Base-by-base conservation (phyloP, 1,140 invertebrate genomes). In the Chironomus striatipennis region DNA sequence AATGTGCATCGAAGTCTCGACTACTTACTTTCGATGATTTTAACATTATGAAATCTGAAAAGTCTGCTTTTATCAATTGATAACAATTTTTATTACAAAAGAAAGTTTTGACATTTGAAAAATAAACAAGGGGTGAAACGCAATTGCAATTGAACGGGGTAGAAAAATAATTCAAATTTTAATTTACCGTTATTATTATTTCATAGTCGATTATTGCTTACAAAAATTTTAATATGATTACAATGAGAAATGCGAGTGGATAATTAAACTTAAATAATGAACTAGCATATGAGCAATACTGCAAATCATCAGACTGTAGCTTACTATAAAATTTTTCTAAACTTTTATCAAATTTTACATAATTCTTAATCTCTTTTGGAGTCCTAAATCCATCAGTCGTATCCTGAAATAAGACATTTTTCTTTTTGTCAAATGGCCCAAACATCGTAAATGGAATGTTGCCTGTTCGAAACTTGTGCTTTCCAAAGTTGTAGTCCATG, bases 401-500 rank as follows among this genome's bases (percentile, higher is more conserved):
- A 79, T 89, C 90, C n/a, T 88, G 85, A 79, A 93, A 92, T 42
- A 92, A 79, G 2, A 92, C 80, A 78, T 90, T 84, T 18, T 79
- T 79, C 74, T 85, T 79, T 42, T 85, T 85, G 76, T 90, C 89
- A 76, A 86, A 92, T 7, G 84, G 78, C 0, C 88, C 89, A 77
- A 88, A 93, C 77, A 93, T 81, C 0, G 87, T 86, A 74, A 92
- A 90, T 15, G 89, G 83, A 8, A 84, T 84, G 0, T 84, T 87
- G 21, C 86, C 84, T 73, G 84, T 85, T 15, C 86, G 86, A 73
- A 85, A 86, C 18, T 9, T 70, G 57, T 83, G 84, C 77, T 85
- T 85, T 73, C 90, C 90, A 79, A 92, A 93, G 10, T 89, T 78
- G 77, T 85, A 83, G 78, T 92, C 89, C 76, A 92, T 82, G 76